Conservation (phyloP, 2,888 invertebrate species). For the Chloromyia formosa region DNA sequence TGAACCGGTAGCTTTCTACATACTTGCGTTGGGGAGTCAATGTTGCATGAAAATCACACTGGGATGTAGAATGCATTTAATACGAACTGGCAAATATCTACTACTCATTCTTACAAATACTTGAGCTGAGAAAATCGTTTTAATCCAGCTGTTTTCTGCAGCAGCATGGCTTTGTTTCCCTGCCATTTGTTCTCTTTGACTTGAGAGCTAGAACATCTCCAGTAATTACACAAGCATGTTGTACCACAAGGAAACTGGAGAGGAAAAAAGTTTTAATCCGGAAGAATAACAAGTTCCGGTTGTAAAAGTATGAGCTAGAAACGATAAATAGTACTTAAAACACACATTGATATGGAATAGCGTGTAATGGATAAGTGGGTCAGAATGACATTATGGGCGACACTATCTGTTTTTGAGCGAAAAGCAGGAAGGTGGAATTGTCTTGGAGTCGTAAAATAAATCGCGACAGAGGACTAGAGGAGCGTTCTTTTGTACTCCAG, state of each 20-base stretch:
- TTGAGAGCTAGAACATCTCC: background rate
- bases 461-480: too few relatives aligned
- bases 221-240: constrained; percentile 13
- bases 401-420: too few relatives aligned
- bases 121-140: background rate
- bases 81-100: background rate
- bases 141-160: constrained; percentile 27
- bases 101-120: background rate
- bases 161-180: background rate
- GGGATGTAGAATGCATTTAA: background rate
- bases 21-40: background rate
- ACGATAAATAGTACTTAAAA: background rate
- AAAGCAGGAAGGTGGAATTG: too few relatives aligned
- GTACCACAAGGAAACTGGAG: background rate
- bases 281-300: background rate
- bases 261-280: constrained; percentile 5
- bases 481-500: too few relatives aligned
- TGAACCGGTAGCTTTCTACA: background rate
- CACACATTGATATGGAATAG: background rate
- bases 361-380: background rate
- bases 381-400: background rate
- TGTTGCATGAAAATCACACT: background rate
- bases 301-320: background rate
- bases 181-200: background rate
- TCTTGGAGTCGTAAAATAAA: too few relatives aligned